These are phyloP conservation scores for Carassius carassius DNA, from an alignment of 2,113 vertebrate species.

Conservation along the genomic window DNA sequence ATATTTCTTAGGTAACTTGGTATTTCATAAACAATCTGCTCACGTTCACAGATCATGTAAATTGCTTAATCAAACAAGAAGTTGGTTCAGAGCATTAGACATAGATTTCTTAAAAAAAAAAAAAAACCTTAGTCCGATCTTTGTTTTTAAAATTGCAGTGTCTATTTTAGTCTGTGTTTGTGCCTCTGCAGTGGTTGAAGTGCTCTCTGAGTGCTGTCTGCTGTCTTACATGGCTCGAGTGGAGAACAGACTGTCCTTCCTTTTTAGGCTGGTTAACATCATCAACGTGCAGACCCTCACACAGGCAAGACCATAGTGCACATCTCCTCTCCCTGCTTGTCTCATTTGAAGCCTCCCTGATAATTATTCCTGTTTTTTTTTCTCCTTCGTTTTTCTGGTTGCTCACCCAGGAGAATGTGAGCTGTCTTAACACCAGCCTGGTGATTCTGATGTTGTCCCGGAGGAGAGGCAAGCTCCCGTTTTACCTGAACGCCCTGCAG, in stretches of 20 bases:
- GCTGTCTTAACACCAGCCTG: conserved; percentile 88
- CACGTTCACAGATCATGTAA: background rate
- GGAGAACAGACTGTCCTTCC: conserved; percentile 92
- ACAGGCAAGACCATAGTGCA: conserved; percentile 77
- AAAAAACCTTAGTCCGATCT: background rate
- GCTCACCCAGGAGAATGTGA: conserved; percentile 87
- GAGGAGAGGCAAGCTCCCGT: conserved; percentile 82
- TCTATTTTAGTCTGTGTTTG: conserved; percentile 6
- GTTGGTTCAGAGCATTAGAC: background rate
- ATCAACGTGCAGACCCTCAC: conserved; percentile 98
- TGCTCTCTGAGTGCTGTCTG: conserved; percentile 93
- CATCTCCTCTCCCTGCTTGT: background rate
- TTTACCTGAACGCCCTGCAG: conserved; percentile 83
- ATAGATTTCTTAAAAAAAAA: background rate
- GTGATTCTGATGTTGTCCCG: conserved; percentile 89
- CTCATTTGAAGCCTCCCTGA: conserved; percentile 57
- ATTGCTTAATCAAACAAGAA: background rate
- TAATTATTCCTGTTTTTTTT: conserved; percentile 88
- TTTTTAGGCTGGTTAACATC: conserved; percentile 96
- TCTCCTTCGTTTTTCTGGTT: conserved; percentile 78
- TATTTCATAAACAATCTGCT: background rate
- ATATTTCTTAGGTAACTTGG: background rate
- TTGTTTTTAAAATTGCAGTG: background rate
- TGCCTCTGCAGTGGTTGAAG: conserved; percentile 83
- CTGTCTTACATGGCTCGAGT: conserved; percentile 95